phyloP scores from a whole-genome alignment of 2,888 invertebrate species.

The Matsumyia berberina region DNA sequence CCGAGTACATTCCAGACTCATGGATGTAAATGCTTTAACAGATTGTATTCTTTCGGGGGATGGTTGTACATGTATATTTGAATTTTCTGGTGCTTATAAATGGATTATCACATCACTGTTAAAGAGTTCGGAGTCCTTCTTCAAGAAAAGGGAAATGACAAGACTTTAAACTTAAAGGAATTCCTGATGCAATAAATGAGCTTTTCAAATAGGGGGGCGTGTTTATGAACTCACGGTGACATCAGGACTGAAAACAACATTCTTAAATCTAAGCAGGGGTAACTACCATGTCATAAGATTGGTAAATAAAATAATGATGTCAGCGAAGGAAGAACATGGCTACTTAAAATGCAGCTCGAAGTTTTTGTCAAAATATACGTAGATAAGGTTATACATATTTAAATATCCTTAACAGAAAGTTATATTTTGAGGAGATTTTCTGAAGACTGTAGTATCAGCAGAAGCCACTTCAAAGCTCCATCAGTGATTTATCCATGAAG shows the following conservation, averaged over 20 bases:
- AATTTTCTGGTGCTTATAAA: constrained; percentile 5
- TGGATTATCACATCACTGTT: constrained; percentile 10
- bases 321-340: not conserved
- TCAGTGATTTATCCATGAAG: no score
- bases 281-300: not conserved
- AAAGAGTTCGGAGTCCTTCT: not conserved
- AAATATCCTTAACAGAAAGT: not conserved
- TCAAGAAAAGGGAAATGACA: not conserved
- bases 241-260: constrained; percentile 8
- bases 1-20: not conserved
- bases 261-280: not conserved
- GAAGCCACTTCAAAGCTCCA: not conserved
- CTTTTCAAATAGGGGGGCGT: not conserved
- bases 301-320: constrained; percentile 7
- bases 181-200: not conserved
- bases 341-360: constrained; percentile 3
- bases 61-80: constrained; percentile 1
- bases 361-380: no score
- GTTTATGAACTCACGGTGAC: constrained; percentile 12
- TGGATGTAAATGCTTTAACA: constrained; percentile 2
- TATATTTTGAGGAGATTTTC: not conserved
- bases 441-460: not conserved
- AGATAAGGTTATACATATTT: no score
- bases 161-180: not conserved
- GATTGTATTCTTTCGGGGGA: not conserved